Evolutionary conservation across 2,888 invertebrate species (phyloP).

Genomic region (Didymodactylos carnosus): DNA sequence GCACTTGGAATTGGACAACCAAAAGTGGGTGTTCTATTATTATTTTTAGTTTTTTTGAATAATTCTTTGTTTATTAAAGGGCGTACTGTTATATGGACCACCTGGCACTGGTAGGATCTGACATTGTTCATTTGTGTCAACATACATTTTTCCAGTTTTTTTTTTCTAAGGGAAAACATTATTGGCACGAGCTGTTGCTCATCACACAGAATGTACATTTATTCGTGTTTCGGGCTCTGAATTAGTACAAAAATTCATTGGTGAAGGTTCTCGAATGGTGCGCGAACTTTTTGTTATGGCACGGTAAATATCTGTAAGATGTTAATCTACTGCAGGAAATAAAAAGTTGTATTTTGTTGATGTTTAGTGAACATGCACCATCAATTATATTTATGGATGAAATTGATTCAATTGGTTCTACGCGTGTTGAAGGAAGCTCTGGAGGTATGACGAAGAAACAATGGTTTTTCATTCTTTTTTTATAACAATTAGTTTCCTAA

Average conservation of each 20-base stretch:
- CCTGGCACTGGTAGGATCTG: not conserved
- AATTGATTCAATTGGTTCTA: constrained; percentile 97
- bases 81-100: not conserved
- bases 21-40: constrained; percentile 40
- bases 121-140: too few species aligned
- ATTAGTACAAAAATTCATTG: constrained; percentile 95
- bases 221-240: constrained; percentile 96
- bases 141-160: too few species aligned
- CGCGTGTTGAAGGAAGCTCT: constrained; percentile 87
- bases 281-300: constrained; percentile 98
- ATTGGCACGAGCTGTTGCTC: constrained; percentile 88
- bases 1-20: constrained; percentile 95
- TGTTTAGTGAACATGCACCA: constrained; percentile 73
- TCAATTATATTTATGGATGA: constrained; percentile 99
- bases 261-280: constrained; percentile 97
- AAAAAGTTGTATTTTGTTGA: too few species aligned
- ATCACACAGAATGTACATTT: constrained; percentile 97
- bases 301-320: not conserved
- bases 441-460: too few species aligned
- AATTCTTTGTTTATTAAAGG: not conserved
- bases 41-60: not conserved
- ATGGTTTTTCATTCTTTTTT: too few species aligned
- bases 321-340: not conserved
- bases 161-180: too few species aligned
- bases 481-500: too few species aligned